phyloP scores from a whole-genome alignment of 2,888 invertebrate genomes.

The Euproctis similis region DNA sequence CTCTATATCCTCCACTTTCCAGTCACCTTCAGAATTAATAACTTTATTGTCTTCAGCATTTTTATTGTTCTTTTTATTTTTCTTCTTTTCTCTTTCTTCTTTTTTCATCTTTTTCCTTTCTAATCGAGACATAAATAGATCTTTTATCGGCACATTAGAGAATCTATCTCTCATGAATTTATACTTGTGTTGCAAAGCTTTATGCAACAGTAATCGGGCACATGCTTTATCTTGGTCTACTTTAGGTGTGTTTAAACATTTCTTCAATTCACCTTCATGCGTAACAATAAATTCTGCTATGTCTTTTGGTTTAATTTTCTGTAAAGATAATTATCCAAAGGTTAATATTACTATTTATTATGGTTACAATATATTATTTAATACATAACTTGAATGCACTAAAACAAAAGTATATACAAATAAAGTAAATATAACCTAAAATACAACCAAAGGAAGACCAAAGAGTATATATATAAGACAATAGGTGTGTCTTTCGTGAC shows the following conservation, averaged over 20 bases:
- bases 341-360: too few relatives aligned
- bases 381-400: too few relatives aligned
- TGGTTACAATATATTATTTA: too few relatives aligned
- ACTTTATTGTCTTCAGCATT: constrained; percentile 30
- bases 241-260: constrained; percentile 49
- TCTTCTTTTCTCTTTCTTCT: constrained; percentile 51
- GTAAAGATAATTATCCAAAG: too few relatives aligned
- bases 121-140: constrained; percentile 59
- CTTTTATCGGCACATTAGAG: constrained; percentile 53
- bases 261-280: constrained; percentile 48
- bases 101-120: constrained; percentile 58
- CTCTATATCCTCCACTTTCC: constrained; percentile 44
- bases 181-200: constrained; percentile 56
- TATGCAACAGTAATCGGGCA: constrained; percentile 57
- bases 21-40: constrained; percentile 43
- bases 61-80: constrained; percentile 42
- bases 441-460: too few relatives aligned
- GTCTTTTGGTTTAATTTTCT: constrained; percentile 66
- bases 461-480: too few relatives aligned
- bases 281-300: constrained; percentile 58
- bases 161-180: constrained; percentile 48
- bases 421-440: too few relatives aligned
- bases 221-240: constrained; percentile 57
- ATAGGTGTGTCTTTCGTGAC: too few relatives aligned
- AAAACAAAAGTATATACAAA: too few relatives aligned